Conservation (phyloP, 2,113 vertebrate genomes). For the Sakesphorus luctuosus region DNA sequence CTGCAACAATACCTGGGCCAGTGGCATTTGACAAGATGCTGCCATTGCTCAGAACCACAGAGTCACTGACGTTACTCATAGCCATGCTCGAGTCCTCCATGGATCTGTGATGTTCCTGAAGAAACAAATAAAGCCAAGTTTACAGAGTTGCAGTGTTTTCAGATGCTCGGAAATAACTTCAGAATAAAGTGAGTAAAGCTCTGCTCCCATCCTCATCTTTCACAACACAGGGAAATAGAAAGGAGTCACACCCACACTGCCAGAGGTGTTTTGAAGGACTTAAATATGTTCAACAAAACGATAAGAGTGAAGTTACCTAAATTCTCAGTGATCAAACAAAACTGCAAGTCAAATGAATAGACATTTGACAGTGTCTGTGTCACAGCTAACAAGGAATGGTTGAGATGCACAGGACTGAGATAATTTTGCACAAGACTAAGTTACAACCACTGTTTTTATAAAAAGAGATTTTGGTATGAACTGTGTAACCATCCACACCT, state of each 20-base stretch:
- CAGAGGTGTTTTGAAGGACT: background rate
- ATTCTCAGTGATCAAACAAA: background rate
- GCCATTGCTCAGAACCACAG: constrained; percentile 76
- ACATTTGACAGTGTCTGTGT: background rate
- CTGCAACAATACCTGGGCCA: background rate
- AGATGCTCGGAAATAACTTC: background rate
- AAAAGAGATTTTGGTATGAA: background rate
- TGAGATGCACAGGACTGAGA: background rate
- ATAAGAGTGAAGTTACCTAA: background rate
- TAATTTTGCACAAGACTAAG: background rate
- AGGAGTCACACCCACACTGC: background rate
- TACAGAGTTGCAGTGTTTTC: background rate
- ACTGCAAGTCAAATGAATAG: background rate
- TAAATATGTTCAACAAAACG: background rate
- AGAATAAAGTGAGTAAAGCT: background rate
- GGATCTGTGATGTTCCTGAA: background rate
- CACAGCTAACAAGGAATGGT: background rate
- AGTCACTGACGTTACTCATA: constrained; percentile 71
- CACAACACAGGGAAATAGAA: background rate
- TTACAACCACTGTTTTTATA: background rate
- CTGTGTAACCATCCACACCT: background rate
- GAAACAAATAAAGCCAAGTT: background rate
- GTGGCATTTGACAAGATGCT: constrained; percentile 63
- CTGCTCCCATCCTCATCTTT: background rate
- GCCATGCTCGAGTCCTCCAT: constrained; percentile 75